Evolutionary conservation across 1,140 invertebrate species (phyloP).

Genomic region (Drosophila fuyamai): DNA sequence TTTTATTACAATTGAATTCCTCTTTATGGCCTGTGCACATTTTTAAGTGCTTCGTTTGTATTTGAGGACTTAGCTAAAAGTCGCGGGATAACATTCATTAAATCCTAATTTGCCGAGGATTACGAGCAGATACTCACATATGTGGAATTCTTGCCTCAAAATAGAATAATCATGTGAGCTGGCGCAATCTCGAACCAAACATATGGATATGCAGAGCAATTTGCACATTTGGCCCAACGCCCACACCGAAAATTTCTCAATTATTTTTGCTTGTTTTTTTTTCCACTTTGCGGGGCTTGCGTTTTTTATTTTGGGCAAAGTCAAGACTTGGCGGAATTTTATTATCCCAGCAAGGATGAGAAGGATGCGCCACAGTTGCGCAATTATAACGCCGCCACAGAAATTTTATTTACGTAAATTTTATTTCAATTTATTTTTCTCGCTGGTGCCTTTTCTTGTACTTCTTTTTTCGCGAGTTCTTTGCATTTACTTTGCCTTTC

Average conservation of each 20-base stretch:
- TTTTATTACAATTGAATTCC: slow-evolving; percentile 30
- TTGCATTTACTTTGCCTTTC: slow-evolving; percentile 33
- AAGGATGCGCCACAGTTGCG: slow-evolving; percentile 54
- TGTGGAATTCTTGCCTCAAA: slow-evolving; percentile 34
- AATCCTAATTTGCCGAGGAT: slow-evolving; percentile 56
- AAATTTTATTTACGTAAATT: slow-evolving; percentile 68
- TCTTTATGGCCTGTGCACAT: slow-evolving; percentile 16
- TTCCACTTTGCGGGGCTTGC: slow-evolving; percentile 16
- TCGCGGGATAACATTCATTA: slow-evolving; percentile 53
- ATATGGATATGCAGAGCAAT: slow-evolving; percentile 30
- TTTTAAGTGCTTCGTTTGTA: slow-evolving; percentile 14
- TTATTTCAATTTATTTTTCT: slow-evolving; percentile 75
- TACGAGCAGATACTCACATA: slow-evolving; percentile 39
- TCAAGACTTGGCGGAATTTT: slow-evolving; percentile 67
- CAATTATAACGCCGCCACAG: slow-evolving; percentile 71
- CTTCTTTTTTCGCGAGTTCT: slow-evolving; percentile 19
- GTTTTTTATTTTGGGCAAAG: slow-evolving; percentile 29
- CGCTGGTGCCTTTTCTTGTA: neutral
- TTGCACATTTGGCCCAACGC: slow-evolving; percentile 45
- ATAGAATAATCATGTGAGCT: slow-evolving; percentile 13
- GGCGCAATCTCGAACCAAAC: slow-evolving; percentile 2
- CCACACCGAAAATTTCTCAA: slow-evolving; percentile 58
- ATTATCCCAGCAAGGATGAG: slow-evolving; percentile 58
- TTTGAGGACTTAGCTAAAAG: slow-evolving; percentile 22
- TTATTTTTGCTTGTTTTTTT: slow-evolving; percentile 44